Evolutionary conservation across 2,113 vertebrate genomes (phyloP).

Genomic region (Alexandromys fortis): DNA sequence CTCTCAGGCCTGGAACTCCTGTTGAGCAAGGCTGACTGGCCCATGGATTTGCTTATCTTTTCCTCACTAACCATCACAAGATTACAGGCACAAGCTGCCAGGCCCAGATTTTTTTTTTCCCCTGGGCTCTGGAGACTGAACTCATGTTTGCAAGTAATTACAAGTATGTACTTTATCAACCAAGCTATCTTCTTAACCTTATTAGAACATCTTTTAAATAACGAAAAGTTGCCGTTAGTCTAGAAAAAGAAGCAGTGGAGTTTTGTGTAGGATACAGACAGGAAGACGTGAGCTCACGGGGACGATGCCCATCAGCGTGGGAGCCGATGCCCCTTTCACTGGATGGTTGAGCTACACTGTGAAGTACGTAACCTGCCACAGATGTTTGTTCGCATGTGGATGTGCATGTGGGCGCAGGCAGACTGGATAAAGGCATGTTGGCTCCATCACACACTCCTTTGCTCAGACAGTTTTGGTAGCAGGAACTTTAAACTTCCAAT

Average conservation of each 20-base stretch:
- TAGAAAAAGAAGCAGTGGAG: conserved; percentile 24
- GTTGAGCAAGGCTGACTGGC: background rate
- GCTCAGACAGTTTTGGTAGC: background rate
- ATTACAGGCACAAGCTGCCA: background rate
- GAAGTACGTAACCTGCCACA: background rate
- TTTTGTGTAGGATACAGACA: background rate
- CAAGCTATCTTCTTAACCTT: background rate
- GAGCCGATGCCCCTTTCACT: background rate
- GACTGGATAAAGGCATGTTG: background rate
- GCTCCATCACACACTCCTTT: background rate
- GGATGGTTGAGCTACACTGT: background rate
- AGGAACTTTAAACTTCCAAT: background rate
- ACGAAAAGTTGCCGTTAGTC: background rate
- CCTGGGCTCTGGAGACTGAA: background rate
- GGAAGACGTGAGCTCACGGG: background rate
- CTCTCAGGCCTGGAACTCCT: background rate
- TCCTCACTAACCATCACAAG: background rate
- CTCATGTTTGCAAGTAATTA: background rate
- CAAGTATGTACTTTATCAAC: background rate
- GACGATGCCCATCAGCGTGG: background rate
- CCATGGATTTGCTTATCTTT: background rate
- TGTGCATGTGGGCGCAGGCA: background rate
- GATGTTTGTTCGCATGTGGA: background rate
- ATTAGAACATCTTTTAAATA: background rate
- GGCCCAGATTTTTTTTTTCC: background rate